Base-by-base conservation (phyloP, 2,888 invertebrate species). In the Polydrusus tereticollis region DNA sequence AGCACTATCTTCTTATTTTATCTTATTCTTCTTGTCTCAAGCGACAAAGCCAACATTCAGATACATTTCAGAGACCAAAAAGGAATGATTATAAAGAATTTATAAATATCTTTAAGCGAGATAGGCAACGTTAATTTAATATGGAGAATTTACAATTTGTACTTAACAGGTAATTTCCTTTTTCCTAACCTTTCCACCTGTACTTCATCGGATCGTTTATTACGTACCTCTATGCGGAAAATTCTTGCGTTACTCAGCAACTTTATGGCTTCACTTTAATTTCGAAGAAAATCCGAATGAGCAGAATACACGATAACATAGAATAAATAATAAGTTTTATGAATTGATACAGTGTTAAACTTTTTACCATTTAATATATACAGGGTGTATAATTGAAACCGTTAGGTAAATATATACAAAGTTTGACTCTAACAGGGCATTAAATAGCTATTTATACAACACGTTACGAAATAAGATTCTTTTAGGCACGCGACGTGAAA, bases 161-260 rank as follows among this genome's bases (percentile, higher is more conserved):
- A 18, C 59, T 50, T 59, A 67, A 67, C 67, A 59, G 59, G 59
- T 59, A 67, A 59, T 67, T 67, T 67, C 67, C 66, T 66, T 67
- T 59, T 67, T 67, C 67, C 59, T 59, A 58, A 67, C 67, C 67
- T 67, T 23, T 38, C 59, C 67, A 67, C 67, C 67, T 18, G 66
- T 57, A 57, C 57, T 57, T 66, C 64, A 64, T 64, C 20, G 57
- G n/a, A n/a, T n/a, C 67, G 45, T 38, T 21, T 59, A 67, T 67
- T 50, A 55, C 45, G 29, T 20, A 33, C 18, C 21, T 58, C 50
- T 59, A 59, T 67, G 67, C 47, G 67, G 67, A 67, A 67, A 67
- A 67, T 67, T 67, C 67, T 67, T 59, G 41, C 66, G 43, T 66
- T 66, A 43, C 33, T 47, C 36, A 26, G 50, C 59, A 59, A 38